Conservation (phyloP, 2,797 vertebrate species). For the Urosaurus nigricauda region DNA sequence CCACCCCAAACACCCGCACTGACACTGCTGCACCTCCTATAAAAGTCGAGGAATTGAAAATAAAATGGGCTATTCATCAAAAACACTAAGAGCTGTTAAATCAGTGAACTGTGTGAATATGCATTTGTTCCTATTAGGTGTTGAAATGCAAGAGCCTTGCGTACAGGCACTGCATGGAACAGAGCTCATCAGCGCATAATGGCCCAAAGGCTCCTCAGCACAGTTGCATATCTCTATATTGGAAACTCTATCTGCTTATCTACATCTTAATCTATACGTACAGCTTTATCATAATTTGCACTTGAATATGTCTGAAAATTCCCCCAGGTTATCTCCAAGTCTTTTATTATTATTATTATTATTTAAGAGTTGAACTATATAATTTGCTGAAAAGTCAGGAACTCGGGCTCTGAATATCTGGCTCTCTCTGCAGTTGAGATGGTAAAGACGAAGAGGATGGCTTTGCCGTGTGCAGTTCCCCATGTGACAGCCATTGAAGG, state of each 20-base stretch:
- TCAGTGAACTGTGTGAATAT: conserved; percentile 40
- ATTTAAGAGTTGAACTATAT: background rate
- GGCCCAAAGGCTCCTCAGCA: background rate
- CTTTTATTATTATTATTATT: background rate
- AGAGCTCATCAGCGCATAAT: background rate
- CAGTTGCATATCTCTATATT: background rate
- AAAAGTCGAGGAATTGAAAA: conserved; percentile 68
- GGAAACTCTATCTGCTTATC: conserved; percentile 27
- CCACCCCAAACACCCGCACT: no score
- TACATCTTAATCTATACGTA: conserved; percentile 37
- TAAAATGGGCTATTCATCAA: conserved; percentile 69
- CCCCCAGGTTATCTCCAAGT: background rate
- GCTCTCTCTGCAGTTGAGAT: background rate
- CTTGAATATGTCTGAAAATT: background rate
- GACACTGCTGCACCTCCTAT: conserved; percentile 30
- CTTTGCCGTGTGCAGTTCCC: background rate
- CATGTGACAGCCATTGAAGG: background rate
- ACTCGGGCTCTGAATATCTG: background rate
- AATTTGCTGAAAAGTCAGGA: background rate
- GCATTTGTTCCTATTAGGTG: conserved; percentile 62
- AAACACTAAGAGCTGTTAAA: conserved; percentile 61
- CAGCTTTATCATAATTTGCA: conserved; percentile 33
- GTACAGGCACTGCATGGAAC: background rate
- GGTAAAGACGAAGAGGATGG: background rate
- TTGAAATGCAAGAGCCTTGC: conserved; percentile 32